A percentile compares a stretch with the other conserved stretches of the same genome.
Evolutionary conservation across 2,113 vertebrate genomes (phyloP).

Genomic region (Strix uralensis): DNA sequence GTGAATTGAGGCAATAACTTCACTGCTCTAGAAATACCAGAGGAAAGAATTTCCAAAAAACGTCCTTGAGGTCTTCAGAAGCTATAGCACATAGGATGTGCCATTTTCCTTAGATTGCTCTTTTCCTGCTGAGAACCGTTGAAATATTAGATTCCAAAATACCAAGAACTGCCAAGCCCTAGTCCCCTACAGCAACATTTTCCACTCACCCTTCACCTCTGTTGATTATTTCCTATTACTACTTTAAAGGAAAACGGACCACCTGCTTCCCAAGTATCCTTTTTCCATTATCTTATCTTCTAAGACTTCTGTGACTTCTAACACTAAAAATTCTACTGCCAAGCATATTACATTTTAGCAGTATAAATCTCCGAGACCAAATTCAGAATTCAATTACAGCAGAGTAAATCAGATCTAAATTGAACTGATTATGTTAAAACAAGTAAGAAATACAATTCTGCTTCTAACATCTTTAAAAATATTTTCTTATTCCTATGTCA

Average conservation of each 20-base stretch:
- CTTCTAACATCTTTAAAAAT: not conserved
- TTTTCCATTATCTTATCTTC: not conserved
- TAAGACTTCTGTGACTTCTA: not conserved
- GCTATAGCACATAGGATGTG: not conserved
- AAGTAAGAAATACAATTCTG: not conserved
- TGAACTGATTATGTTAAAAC: not conserved
- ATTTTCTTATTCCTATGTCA: not conserved
- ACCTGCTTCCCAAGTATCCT: not conserved
- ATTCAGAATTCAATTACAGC: not conserved
- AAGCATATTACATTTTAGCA: not conserved
- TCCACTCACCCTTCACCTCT: not conserved
- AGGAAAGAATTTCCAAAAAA: not conserved
- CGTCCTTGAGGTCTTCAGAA: not conserved
- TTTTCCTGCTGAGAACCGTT: not conserved
- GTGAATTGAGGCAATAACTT: not conserved
- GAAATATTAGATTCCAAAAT: not conserved
- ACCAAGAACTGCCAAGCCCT: not conserved
- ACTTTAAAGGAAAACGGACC: not conserved
- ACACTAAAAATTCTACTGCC: not conserved
- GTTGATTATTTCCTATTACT: not conserved
- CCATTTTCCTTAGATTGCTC: slow-evolving; percentile 10
- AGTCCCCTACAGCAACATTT: not conserved
- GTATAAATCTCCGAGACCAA: not conserved
- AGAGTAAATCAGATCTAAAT: not conserved
- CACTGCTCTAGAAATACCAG: not conserved